A percentile compares a stretch with the other conserved stretches of the same genome.
Conservation (phyloP, 2,888 invertebrate genomes). For the Clunio marinus region DNA sequence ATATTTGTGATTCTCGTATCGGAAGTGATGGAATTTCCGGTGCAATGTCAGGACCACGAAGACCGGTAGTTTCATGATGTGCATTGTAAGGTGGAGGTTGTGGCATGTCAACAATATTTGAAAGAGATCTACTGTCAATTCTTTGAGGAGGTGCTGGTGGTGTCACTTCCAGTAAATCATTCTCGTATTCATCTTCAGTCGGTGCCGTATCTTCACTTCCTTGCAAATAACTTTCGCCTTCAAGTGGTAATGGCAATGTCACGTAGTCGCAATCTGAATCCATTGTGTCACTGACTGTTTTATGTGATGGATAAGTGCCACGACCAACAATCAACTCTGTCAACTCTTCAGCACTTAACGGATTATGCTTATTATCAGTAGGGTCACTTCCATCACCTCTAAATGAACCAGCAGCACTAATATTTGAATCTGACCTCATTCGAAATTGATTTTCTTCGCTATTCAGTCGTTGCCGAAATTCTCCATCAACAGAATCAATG, state of each 20-base stretch:
- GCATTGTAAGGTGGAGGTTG: constrained; percentile 70
- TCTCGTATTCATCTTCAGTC: constrained; percentile 54
- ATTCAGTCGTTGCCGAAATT: constrained; percentile 52
- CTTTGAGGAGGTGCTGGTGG: constrained; percentile 68
- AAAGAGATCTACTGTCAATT: constrained; percentile 59
- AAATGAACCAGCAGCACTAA: constrained; percentile 74
- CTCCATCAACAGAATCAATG: constrained; percentile 58
- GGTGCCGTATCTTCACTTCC: constrained; percentile 60
- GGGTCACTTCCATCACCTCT: constrained; percentile 88
- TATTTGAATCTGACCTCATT: constrained; percentile 70
- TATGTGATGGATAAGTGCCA: constrained; percentile 68
- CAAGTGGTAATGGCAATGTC: constrained; percentile 62
- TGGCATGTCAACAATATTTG: constrained; percentile 51
- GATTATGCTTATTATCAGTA: constrained; percentile 68
- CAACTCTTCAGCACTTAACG: constrained; percentile 76
- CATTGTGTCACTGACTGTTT: constrained; percentile 77
- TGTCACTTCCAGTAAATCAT: constrained; percentile 52
- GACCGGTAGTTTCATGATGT: constrained; percentile 57
- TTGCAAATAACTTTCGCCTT: constrained; percentile 57
- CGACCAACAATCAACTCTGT: constrained; percentile 79
- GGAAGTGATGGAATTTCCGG: constrained; percentile 46
- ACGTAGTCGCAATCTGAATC: constrained; percentile 90
- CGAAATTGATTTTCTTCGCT: constrained; percentile 57
- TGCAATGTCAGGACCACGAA: constrained; percentile 47
- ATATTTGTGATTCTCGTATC: constrained; percentile 42